These are phyloP conservation scores for Agriotes lineatus DNA, from an alignment of 2,888 invertebrate genomes.

Conservation along the genomic window DNA sequence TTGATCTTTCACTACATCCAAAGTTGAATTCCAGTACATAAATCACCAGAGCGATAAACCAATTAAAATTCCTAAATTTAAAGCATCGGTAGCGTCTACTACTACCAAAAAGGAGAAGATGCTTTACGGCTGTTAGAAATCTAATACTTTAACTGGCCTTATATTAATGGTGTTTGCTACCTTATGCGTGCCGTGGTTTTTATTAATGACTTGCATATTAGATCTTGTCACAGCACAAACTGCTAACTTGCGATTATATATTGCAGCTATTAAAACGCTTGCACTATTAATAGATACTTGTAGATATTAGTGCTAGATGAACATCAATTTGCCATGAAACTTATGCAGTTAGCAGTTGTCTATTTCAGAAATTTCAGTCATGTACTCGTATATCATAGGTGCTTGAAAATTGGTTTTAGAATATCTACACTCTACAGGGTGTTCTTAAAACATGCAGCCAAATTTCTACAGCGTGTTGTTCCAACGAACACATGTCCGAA, in stretches of 20 bases:
- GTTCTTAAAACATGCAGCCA: too few relatives aligned
- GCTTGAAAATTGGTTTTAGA: too few relatives aligned
- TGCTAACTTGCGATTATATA: slow-evolving; percentile 26
- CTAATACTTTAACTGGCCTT: neutral
- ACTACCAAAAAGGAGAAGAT: neutral
- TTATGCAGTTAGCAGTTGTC: too few relatives aligned
- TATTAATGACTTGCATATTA: slow-evolving; percentile 21
- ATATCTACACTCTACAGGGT: too few relatives aligned
- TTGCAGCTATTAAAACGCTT: slow-evolving; percentile 15
- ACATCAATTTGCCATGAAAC: neutral
- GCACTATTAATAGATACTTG: neutral
- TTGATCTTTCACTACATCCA: too few relatives aligned
- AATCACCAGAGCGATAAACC: neutral
- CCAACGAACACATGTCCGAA: too few relatives aligned
- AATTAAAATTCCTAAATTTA: neutral
- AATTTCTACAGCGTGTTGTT: too few relatives aligned
- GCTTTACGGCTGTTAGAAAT: neutral
- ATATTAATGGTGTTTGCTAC: slow-evolving; percentile 18
- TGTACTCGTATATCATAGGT: too few relatives aligned
- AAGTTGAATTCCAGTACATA: too few relatives aligned
- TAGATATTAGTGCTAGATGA: slow-evolving; percentile 6
- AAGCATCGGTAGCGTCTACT: neutral
- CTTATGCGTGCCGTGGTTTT: slow-evolving; percentile 5
- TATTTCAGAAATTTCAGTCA: too few relatives aligned
- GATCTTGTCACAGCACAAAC: slow-evolving; percentile 18